phyloP scores from a whole-genome alignment of 1,140 invertebrate species.

The Andricus grossulariae region DNA sequence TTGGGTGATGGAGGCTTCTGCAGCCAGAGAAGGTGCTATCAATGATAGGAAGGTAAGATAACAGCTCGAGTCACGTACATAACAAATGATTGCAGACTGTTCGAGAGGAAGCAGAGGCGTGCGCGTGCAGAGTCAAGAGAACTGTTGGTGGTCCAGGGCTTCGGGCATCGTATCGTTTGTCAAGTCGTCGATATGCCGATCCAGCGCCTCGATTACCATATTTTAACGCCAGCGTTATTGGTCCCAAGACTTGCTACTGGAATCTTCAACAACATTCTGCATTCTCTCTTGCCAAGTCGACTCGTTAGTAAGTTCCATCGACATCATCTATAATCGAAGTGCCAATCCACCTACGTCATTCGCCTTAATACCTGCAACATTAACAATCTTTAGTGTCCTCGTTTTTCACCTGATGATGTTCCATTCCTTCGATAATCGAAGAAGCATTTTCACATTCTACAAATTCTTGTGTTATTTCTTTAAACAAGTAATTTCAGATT shows the following conservation, averaged over 20 bases:
- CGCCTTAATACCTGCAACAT: background rate
- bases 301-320: background rate
- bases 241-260: slow-evolving; percentile 67
- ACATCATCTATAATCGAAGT: slow-evolving; percentile 17
- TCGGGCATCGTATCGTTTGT: slow-evolving; percentile 73
- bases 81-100: slow-evolving; percentile 71
- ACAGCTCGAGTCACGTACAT: slow-evolving; percentile 71
- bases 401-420: background rate
- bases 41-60: slow-evolving; percentile 65
- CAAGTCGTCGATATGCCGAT: slow-evolving; percentile 75
- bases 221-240: slow-evolving; percentile 75
- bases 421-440: background rate
- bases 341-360: background rate
- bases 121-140: slow-evolving; percentile 56
- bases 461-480: no score
- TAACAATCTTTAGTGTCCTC: background rate
- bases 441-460: background rate
- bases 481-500: no score
- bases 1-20: slow-evolving; percentile 33
- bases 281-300: slow-evolving; percentile 14
- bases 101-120: slow-evolving; percentile 55
- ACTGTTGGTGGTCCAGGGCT: slow-evolving; percentile 73
- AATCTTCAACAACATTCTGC: slow-evolving; percentile 53
- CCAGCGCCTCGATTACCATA: slow-evolving; percentile 72
- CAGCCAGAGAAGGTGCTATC: slow-evolving; percentile 51